Base-by-base conservation (phyloP, 1,140 invertebrate genomes). In the Druon quercuslanigerum region DNA sequence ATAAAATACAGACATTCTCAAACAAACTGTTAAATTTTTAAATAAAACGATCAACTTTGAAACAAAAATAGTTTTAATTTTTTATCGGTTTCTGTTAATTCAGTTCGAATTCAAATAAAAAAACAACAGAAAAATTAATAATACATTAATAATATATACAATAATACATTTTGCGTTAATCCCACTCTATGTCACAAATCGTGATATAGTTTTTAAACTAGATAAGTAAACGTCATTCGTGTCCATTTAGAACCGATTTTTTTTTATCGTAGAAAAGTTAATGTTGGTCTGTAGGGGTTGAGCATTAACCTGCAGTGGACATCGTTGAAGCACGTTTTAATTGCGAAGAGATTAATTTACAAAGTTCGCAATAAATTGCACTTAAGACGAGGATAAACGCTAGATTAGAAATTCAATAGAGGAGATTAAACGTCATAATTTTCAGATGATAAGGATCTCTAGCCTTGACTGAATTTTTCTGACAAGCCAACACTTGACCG, bases 371-470 rank as follows among this genome's bases (percentile, higher is more conserved):
- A 80, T 80, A 80, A 82, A 80, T 82, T 74, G 77, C 70, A 19
- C 52, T 14, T 71, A 75, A 78, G 56, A 77, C 70, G 73, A 76
- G 79, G 79, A 72, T 71, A 78, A 79, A 83, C 78, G 77, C 78
- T 76, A 81, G 73, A 81, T 79, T 76, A 76, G 77, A 79, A 75
- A 81, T 83, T 73, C 73, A 76, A 78, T 77, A 50, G 52, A 52
- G 33, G 75, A 81, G 78, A 83, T 83, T 83, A 76, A 76, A 78
- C 79, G 79, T 78, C 78, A 78, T 77, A 76, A 83, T 83, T 83
- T 81, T 80, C 20, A 81, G 75, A 76, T 75, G 82, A 83, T 83
- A 83, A 83, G 51, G 66, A 80, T 81, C 82, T 78, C 54, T 73
- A 75, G 60, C 60, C 60, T 66, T 66, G 60, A n/a, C 40, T 46